These are phyloP conservation scores for Pseudochirops cupreus DNA, from an alignment of 2,797 vertebrate species.

Conservation along the genomic window DNA sequence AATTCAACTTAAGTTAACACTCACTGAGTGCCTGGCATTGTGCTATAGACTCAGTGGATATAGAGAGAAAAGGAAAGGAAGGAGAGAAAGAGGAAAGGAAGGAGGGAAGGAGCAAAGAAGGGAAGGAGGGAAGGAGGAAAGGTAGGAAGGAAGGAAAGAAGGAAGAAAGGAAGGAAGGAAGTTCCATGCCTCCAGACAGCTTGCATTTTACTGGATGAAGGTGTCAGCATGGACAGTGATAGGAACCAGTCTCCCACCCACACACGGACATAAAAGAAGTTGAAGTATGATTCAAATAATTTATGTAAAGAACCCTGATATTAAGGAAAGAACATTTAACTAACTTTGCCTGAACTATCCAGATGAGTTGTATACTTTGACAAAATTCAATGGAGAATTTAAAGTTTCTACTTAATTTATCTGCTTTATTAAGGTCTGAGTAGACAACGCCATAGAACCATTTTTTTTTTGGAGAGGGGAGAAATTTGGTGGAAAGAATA, in stretches of 20 bases:
- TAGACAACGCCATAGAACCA: neutral
- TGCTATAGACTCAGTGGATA: neutral
- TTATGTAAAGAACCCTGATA: neutral
- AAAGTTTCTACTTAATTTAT: neutral
- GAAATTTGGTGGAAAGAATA: neutral
- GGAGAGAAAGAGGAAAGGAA: neutral
- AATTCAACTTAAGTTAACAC: neutral
- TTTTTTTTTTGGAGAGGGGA: neutral
- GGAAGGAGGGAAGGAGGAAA: too few relatives aligned
- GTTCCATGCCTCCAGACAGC: neutral
- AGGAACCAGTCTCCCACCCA: neutral
- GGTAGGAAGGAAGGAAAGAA: neutral
- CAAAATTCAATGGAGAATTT: neutral
- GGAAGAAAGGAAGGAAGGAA: neutral
- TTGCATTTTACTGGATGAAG: neutral
- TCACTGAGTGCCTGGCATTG: neutral
- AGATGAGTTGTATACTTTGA: neutral
- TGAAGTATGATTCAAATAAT: neutral
- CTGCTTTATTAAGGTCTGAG: neutral
- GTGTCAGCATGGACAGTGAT: neutral
- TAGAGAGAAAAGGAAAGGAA: neutral
- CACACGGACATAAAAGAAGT: neutral
- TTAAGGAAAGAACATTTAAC: neutral
- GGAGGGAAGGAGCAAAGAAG: neutral
- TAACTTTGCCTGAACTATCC: neutral